Evolutionary conservation across 2,113 vertebrate genomes (phyloP), one percentile per base, ranked within the genome.

Genomic region (Perca fluviatilis): DNA sequence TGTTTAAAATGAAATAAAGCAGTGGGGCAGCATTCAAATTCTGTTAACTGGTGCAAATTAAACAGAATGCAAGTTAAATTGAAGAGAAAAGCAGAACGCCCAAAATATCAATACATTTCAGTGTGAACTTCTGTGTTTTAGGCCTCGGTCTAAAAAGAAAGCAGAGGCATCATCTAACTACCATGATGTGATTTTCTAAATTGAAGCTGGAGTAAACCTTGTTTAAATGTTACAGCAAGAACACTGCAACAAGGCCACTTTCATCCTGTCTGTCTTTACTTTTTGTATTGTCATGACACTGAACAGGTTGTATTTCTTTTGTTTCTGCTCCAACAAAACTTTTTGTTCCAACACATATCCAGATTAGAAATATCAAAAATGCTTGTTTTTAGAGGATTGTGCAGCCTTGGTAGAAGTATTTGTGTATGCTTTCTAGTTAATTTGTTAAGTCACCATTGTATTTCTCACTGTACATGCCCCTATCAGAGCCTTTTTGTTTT

Each of bases 1-100:
- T 99, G 83, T 74, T 86, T 53, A 33, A 83, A 53, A 66, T 8
- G 10, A 11, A 83, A 4, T 15, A 60, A 50, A 69, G 2, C 23
- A 65, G 51, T 15, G 1, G 11, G 14, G 62, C 56, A 58, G 43
- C 25, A 62, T 70, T 54, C 13, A 18, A 10, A 33, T 63, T 36
- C 10, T 27, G 9, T 56, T 68, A 56, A 62, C 25, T 47, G 7
- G 0, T 7, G 18, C 63, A 58, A 54, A 21, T 63, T 33, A 27
- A 77, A 71, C 9, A 65, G 47, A 73, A 63, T 25, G 25, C 12
- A 63, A n/a, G 19, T 49, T 64, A 68, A 77, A 79, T 36, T 40
- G 12, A 75, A 49, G 14, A 47, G 60, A 49, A 5, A 64, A 47
- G 33, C 25, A 36, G 21, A 49, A 49, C 4, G 3, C 2, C 60